Percentiles rank a stretch among this genome's conserved stretches.
Conservation (phyloP, 37 sponge, comb jelly and placozoan genomes). For the Theonella swinhoei region DNA sequence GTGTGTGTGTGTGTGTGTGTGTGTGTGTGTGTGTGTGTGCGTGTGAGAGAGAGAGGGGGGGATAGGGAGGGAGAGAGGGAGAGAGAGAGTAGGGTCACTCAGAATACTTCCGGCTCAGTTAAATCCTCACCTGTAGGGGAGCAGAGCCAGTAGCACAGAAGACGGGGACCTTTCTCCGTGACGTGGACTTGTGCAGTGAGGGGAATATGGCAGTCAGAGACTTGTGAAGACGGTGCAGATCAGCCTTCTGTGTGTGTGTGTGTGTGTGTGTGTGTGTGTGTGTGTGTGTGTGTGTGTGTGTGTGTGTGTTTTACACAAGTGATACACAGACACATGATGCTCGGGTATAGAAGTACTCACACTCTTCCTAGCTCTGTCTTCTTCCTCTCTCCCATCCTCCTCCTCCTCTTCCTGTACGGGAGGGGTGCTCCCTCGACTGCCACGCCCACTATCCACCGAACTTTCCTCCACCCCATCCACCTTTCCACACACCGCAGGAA, state of each 20-base stretch:
- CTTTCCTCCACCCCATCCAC: not conserved
- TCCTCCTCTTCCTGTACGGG: constrained; percentile 23
- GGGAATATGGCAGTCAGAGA: constrained; percentile 43
- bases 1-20: constrained; percentile 3
- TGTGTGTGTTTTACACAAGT: too few relatives aligned
- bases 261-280: not conserved
- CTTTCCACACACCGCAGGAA: not conserved
- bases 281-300: not conserved
- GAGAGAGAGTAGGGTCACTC: not conserved
- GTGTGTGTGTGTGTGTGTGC: not conserved
- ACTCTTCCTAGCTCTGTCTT: constrained; percentile 11
- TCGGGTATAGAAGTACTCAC: too few relatives aligned
- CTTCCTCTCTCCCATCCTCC: not conserved
- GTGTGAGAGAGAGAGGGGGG: too few relatives aligned
- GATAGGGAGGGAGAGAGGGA: too few relatives aligned
- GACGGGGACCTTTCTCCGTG: constrained; percentile 41
- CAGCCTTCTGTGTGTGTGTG: constrained; percentile 31
- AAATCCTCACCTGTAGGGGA: constrained; percentile 31
- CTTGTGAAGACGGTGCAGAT: constrained; percentile 2
- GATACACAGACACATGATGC: too few relatives aligned
- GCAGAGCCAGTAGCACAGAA: constrained; percentile 59
- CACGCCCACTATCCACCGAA: not conserved
- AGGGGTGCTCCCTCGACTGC: not conserved
- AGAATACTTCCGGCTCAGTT: not conserved
- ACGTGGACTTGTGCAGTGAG: constrained; percentile 8